Conservation (phyloP, 1,140 invertebrate species). For the Pseudomyrmex cubaensis region DNA sequence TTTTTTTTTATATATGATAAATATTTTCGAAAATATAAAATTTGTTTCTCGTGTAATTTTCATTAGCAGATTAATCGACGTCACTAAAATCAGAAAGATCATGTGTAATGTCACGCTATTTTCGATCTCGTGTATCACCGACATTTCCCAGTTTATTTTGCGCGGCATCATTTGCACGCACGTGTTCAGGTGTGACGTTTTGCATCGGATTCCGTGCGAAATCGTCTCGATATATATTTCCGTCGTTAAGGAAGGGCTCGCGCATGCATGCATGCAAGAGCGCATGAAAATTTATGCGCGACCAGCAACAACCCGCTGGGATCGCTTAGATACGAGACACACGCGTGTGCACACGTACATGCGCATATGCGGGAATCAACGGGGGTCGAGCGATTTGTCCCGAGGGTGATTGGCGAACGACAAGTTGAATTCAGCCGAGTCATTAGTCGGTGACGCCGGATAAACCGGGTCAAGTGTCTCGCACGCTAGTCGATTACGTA, state of each 20-base stretch:
- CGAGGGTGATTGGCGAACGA: conserved; percentile 27
- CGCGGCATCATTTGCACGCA: conserved; percentile 4
- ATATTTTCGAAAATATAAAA: not conserved
- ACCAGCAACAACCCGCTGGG: conserved; percentile 27
- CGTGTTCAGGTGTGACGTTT: conserved; percentile 25
- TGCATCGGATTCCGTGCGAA: conserved; percentile 28
- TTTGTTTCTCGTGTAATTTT: not conserved
- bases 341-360: not conserved
- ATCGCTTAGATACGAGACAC: not conserved
- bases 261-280: conserved; percentile 39
- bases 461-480: conserved; percentile 75
- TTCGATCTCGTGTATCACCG: conserved; percentile 6
- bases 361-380: conserved; percentile 16
- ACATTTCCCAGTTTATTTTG: not conserved
- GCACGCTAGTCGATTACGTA: conserved; percentile 64
- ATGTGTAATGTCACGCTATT: not conserved
- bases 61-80: not conserved
- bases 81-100: not conserved
- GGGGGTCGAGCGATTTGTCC: conserved; percentile 33
- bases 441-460: conserved; percentile 68
- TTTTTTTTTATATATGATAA: not conserved
- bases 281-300: conserved; percentile 56
- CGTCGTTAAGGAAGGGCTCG: conserved; percentile 50
- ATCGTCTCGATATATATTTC: conserved; percentile 59
- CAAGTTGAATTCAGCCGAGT: conserved; percentile 58